Evolutionary conservation across 2,797 vertebrate genomes (phyloP).

Genomic region (Gymnoscopelus braueri): DNA sequence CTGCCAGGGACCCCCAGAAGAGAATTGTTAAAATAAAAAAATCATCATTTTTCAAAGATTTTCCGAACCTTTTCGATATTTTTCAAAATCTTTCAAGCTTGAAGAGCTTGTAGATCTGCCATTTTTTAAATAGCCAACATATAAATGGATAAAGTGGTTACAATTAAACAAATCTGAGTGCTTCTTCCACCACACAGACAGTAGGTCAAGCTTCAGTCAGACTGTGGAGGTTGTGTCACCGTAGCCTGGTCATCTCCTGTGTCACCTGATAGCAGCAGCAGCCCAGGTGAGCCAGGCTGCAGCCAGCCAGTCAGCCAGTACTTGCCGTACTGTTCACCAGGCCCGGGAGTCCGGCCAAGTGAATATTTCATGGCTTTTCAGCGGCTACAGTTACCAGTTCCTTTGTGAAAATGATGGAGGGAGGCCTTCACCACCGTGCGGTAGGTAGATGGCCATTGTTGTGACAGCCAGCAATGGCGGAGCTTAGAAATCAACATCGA

Average conservation of each 20-base stretch:
- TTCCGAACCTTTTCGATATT: neutral
- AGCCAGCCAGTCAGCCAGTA: constrained; percentile 14
- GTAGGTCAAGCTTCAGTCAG: constrained; percentile 4
- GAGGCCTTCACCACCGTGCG: constrained; percentile 15
- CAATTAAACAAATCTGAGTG: too few species aligned
- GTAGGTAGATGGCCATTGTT: constrained; percentile 37
- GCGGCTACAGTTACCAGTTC: constrained; percentile 51
- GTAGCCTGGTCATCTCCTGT: constrained; percentile 56
- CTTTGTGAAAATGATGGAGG: constrained; percentile 64
- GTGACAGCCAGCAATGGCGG: constrained; percentile 37
- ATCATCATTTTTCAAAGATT: too few species aligned
- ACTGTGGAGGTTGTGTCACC: constrained; percentile 27
- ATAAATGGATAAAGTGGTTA: too few species aligned
- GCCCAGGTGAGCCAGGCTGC: constrained; percentile 23
- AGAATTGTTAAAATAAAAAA: too few species aligned
- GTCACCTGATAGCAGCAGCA: constrained; percentile 70
- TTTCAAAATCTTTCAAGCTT: too few species aligned
- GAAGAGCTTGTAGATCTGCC: too few species aligned
- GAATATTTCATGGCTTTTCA: constrained; percentile 73
- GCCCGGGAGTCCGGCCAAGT: constrained; percentile 51
- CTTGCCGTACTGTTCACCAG: constrained; percentile 29
- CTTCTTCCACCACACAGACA: too few species aligned
- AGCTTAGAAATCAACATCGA: constrained; percentile 15
- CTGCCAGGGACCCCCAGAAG: too few species aligned
- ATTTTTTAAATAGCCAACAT: too few species aligned